Evolutionary conservation across 1,140 invertebrate genomes (phyloP), one percentile per base, ranked within the genome.

Genomic region (Ostrea edulis): DNA sequence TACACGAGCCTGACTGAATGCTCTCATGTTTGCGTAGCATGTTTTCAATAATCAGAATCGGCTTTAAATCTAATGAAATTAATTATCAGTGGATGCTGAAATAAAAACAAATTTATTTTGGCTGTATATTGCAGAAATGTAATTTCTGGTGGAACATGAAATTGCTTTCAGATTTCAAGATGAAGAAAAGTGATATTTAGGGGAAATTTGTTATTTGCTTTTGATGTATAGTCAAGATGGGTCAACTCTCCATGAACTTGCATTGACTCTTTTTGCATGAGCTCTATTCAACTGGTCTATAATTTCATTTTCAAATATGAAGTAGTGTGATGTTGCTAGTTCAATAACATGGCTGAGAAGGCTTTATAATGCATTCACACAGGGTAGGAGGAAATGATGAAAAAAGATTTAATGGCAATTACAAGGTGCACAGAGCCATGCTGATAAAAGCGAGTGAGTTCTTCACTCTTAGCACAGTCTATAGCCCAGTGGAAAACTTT

Each of bases 31-130:
- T n/a, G 68, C 68, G 22, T 71, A 71, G 9, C 68, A 71, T n/a
- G 68, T n/a, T 35, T 25, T 14, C 4, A 71, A 29, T 12, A 14
- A 71, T 25, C 22, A 29, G 68, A 71, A 71, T 71, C 68, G 29
- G 68, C 68, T 25, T 71, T n/a, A 71, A 71, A 71, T 71, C 68
- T 71, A 71, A 71, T 71, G 68, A 71, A 71, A 71, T 71, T 71
- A 71, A 71, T 71, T 71, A 71, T 71, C 68, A 71, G 22, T 71
- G 29, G 68, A 71, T 71, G 68, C 14, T 25, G 29, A 71, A 71
- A 71, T 29, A 29, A 71, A 71, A 71, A 71, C 68, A 71, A 25
- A 71, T 71, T 71, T 35, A 71, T 25, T 29, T 25, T 22, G 68
- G 68, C 22, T 22, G 22, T 71, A 11, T 71, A 35, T 71, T 29